phyloP scores from a whole-genome alignment of 2,888 invertebrate species.

The Dorcus hopei region DNA sequence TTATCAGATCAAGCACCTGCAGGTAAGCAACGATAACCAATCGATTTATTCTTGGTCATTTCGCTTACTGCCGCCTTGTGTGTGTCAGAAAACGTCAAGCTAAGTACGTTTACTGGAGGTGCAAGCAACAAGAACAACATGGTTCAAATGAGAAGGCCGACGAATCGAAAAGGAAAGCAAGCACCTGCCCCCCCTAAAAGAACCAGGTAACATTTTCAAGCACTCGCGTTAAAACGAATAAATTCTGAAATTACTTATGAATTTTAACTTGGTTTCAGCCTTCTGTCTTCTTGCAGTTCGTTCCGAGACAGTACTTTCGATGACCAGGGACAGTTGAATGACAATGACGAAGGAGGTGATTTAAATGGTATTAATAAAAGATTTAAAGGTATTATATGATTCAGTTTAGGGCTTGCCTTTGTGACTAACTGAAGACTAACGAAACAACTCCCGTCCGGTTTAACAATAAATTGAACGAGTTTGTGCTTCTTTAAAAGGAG shows the following conservation, averaged over 20 bases:
- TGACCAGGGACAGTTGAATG: constrained; percentile 57
- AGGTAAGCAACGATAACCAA: constrained; percentile 18
- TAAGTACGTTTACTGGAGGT: constrained; percentile 63
- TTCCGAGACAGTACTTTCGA: constrained; percentile 81
- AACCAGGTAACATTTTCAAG: constrained; percentile 65
- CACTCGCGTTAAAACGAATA: not conserved
- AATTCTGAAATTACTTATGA: not conserved
- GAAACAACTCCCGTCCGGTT: too few species aligned
- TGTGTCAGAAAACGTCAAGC: constrained; percentile 37
- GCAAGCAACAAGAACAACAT: constrained; percentile 59
- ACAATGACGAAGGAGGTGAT: constrained; percentile 57
- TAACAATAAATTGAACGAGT: too few species aligned
- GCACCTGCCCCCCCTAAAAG: constrained; percentile 95
- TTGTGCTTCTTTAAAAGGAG: too few species aligned
- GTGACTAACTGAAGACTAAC: not conserved
- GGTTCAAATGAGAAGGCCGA: constrained; percentile 82
- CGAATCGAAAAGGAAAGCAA: constrained; percentile 86
- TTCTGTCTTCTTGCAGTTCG: constrained; percentile 80
- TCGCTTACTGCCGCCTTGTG: not conserved
- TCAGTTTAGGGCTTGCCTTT: constrained; percentile 25
- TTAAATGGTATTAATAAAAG: constrained; percentile 51
- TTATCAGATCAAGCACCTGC: constrained; percentile 36
- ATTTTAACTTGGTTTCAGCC: constrained; percentile 52
- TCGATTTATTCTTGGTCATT: not conserved
- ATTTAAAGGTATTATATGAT: constrained; percentile 43